These are phyloP conservation scores for Macquaria australasica DNA, from an alignment of 2,113 vertebrate species.

Conservation along the genomic window DNA sequence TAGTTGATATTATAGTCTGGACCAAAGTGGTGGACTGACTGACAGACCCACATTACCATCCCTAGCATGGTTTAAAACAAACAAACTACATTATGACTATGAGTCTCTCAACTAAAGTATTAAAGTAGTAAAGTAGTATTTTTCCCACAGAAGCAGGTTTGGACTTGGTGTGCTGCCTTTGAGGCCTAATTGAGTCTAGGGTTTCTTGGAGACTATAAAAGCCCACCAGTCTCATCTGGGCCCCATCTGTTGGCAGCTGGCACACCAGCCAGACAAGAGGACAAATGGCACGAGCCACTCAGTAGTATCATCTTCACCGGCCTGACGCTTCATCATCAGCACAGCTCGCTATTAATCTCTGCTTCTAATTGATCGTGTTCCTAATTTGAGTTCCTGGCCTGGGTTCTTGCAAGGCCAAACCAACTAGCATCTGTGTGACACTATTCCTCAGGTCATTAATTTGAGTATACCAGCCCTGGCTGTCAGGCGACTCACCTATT, in stretches of 20 bases:
- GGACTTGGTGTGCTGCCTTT: constrained; percentile 41
- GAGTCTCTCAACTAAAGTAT: background rate
- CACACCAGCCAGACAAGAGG: constrained; percentile 56
- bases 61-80: background rate
- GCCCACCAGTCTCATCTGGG: constrained; percentile 73
- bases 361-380: constrained; percentile 49
- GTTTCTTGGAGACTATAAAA: constrained; percentile 71
- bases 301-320: constrained; percentile 29
- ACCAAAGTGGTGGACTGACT: background rate
- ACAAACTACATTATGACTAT: background rate
- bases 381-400: constrained; percentile 32
- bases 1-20: background rate
- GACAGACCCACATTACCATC: background rate
- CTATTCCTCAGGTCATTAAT: constrained; percentile 39
- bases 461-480: constrained; percentile 42
- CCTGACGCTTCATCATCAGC: constrained; percentile 17
- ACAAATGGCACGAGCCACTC: constrained; percentile 44
- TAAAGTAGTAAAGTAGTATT: too few species aligned
- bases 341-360: constrained; percentile 47
- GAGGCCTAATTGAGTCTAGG: constrained; percentile 60
- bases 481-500: constrained; percentile 28
- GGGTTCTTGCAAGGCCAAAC: background rate
- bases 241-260: constrained; percentile 74
- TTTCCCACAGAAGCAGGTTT: background rate
- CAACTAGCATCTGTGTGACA: constrained; percentile 36